phyloP scores from a whole-genome alignment of 2,797 vertebrate species.

The Microctenopoma steveboyesi region DNA sequence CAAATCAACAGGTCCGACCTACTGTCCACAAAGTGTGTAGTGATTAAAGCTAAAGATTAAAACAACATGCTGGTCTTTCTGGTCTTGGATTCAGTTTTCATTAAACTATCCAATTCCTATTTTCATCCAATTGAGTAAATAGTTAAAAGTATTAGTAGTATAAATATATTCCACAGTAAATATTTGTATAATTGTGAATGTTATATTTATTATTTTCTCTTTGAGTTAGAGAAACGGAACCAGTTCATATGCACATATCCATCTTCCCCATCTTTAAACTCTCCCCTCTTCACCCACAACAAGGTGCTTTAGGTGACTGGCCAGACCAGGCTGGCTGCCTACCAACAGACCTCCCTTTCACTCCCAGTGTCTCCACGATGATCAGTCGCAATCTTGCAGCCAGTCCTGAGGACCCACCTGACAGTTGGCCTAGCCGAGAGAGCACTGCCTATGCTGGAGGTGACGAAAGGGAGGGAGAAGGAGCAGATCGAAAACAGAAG shows the following conservation, averaged over 20 bases:
- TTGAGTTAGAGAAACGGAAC: conserved; percentile 24
- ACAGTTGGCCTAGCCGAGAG: conserved; percentile 70
- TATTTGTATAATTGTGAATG: not conserved
- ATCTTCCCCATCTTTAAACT: conserved; percentile 60
- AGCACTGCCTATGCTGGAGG: conserved; percentile 61
- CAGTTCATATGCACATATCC: conserved; percentile 30
- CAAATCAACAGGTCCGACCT: not conserved
- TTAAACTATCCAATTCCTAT: not conserved
- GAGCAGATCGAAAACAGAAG: conserved; percentile 81
- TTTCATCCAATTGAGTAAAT: not conserved
- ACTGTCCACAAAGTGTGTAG: not conserved
- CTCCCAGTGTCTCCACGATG: conserved; percentile 80
- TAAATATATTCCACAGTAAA: not conserved
- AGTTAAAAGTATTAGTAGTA: not conserved
- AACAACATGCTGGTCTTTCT: not conserved
- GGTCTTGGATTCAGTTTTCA: conserved; percentile 3
- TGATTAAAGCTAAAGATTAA: not conserved
- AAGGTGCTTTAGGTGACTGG: conserved; percentile 83
- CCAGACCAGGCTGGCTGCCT: conserved; percentile 67
- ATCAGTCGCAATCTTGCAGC: conserved; percentile 76
- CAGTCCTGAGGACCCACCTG: conserved; percentile 65
- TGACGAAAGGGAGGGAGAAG: conserved; percentile 78
- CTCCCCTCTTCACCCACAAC: conserved; percentile 80
- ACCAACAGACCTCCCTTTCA: conserved; percentile 80
- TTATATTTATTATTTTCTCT: conserved; percentile 21